phyloP scores from a whole-genome alignment of 1,140 invertebrate genomes.

The Rhyacophila brunnea region DNA sequence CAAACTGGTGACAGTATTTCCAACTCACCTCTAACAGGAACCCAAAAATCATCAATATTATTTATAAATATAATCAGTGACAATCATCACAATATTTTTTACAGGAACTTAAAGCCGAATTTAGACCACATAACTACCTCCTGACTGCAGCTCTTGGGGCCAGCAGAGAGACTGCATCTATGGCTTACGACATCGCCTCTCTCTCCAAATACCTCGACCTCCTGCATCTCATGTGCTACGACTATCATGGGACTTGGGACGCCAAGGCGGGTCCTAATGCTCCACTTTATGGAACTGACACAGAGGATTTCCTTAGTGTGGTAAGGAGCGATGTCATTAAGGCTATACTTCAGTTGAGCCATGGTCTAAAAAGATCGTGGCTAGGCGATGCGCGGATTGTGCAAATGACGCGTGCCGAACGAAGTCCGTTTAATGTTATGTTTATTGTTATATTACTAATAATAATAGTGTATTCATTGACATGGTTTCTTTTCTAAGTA shows the following conservation, averaged over 20 bases:
- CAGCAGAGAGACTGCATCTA: conserved; percentile 66
- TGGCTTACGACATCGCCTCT: conserved; percentile 72
- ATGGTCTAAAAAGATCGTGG: too few species aligned
- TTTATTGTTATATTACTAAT: too few species aligned
- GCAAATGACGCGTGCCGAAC: too few species aligned
- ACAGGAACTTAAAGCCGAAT: conserved; percentile 60
- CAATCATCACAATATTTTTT: conserved; percentile 1
- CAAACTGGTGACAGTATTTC: too few species aligned
- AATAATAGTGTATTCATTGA: too few species aligned
- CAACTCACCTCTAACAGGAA: too few species aligned
- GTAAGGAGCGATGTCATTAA: too few species aligned
- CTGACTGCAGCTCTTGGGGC: conserved; percentile 77
- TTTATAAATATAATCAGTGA: neutral
- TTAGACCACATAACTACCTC: conserved; percentile 51
- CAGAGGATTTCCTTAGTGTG: conserved; percentile 58
- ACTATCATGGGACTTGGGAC: conserved; percentile 87
- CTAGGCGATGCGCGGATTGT: too few species aligned
- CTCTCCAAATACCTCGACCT: conserved; percentile 75
- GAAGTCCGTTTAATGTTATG: too few species aligned
- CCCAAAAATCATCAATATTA: too few species aligned
- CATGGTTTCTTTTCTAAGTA: too few species aligned
- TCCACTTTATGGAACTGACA: conserved; percentile 54
- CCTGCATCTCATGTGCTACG: conserved; percentile 87
- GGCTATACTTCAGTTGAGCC: too few species aligned
- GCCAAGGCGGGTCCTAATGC: conserved; percentile 72